Percentiles rank a stretch among this genome's conserved stretches.
These are phyloP conservation scores for Hemitrygon akajei DNA, from an alignment of 2,797 vertebrate species.

Conservation along the genomic window DNA sequence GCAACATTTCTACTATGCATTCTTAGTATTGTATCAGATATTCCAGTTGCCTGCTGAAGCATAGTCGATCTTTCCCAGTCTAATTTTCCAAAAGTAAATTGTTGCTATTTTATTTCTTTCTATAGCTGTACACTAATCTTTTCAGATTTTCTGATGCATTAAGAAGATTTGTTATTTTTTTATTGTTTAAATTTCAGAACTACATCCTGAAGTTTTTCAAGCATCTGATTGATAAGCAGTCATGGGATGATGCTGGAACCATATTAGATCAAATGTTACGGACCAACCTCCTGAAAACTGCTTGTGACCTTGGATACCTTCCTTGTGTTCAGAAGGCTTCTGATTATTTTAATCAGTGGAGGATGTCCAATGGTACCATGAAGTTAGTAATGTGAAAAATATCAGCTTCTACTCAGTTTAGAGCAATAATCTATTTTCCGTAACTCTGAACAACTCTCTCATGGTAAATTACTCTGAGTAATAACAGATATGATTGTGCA, in stretches of 20 bases:
- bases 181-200: slow-evolving; percentile 45
- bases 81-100: background rate
- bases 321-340: slow-evolving; percentile 54
- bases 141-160: background rate
- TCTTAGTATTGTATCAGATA: background rate
- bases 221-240: slow-evolving; percentile 61
- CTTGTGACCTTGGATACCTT: slow-evolving; percentile 59
- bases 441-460: background rate
- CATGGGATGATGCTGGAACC: slow-evolving; percentile 58
- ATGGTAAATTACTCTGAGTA: background rate
- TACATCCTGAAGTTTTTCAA: slow-evolving; percentile 66
- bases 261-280: slow-evolving; percentile 58
- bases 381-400: slow-evolving; percentile 28
- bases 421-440: background rate
- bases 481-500: background rate
- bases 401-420: slow-evolving; percentile 38
- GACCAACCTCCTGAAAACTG: slow-evolving; percentile 56
- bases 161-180: background rate
- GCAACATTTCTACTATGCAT: too few species aligned
- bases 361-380: slow-evolving; percentile 56
- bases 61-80: background rate
- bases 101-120: background rate
- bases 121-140: background rate
- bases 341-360: slow-evolving; percentile 56
- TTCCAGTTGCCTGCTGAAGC: background rate